Conservation (phyloP, 2,888 invertebrate genomes). For the Labia minor region DNA sequence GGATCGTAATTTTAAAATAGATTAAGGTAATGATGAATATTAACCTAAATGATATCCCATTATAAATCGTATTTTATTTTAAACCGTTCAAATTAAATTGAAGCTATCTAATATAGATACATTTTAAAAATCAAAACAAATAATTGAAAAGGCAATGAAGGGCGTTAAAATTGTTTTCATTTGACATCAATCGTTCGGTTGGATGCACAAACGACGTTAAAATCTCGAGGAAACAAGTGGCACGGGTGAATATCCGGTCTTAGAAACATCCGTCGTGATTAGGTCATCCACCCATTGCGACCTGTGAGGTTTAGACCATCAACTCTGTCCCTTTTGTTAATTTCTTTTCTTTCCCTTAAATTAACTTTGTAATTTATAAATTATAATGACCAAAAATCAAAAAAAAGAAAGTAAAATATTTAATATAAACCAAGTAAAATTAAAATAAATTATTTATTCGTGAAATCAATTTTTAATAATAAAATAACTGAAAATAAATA, state of each 20-base stretch:
- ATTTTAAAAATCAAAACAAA: background rate
- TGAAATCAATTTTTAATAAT: too few species aligned
- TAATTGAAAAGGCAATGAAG: background rate
- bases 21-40: too few species aligned
- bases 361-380: too few species aligned
- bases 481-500: too few species aligned
- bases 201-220: background rate
- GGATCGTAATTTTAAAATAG: too few species aligned
- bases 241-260: background rate
- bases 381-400: too few species aligned
- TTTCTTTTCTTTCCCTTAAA: background rate
- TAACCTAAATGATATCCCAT: too few species aligned
- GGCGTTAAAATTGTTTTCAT: background rate
- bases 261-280: background rate
- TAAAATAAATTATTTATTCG: too few species aligned
- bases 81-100: too few species aligned
- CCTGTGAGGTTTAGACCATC: background rate
- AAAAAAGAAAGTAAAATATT: too few species aligned
- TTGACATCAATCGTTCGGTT: constrained; percentile 13
- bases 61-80: too few species aligned
- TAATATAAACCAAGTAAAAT: too few species aligned
- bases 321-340: background rate
- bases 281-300: background rate
- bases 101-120: background rate
- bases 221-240: background rate